Evolutionary conservation across 2,113 vertebrate genomes (phyloP), one percentile per base, ranked within the genome.

Genomic region (Dipodomys ordii): DNA sequence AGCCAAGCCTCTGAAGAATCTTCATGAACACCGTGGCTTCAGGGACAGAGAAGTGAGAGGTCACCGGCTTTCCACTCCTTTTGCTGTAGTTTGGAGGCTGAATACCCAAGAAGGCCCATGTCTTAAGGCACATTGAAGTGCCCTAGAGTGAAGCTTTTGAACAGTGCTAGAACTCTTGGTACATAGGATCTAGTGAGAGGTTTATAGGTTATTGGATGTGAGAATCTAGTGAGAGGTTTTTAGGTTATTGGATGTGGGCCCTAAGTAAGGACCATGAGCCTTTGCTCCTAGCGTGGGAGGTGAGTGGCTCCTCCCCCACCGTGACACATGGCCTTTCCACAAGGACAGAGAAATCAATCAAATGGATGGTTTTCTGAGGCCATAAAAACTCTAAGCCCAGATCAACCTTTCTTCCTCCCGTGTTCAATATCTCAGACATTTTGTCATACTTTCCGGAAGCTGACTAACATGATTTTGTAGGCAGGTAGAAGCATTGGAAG

Each of bases 401-500:
- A 22, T 32, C 35, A 49, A 2, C 28, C 46, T 49, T 83, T 71
- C 27, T 44, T 35, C n/a, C 25, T 49, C 16, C 12, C 9, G 18
- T 2, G 25, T 65, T 30, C 39, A 0, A 53, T n/a, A 9, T 53
- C 39, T 25, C 12, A 27, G 4, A 57, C 64, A 15, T 62, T 65
- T 8, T 73, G 22, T 35, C 2, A 46, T 9, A 32, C 13, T 13
- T 11, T 28, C 6, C 11, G 65, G 46, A 79, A 86, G 9, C 57
- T 8, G 35, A 79, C 39, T 46, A 20, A 64, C 0, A 0, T 1
- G 30, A 28, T n/a, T 16, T 5, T 32, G 19, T 15, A n/a, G 10
- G 3, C 27, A 0, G 0, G 1, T 1, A 5, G 18, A 44, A 22
- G 0, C 11, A 1, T 0, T 25, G 16, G 1, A 2, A 15, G 57